Evolutionary conservation across 1,140 invertebrate genomes (phyloP).

Genomic region (Pemphigus obesinymphae): DNA sequence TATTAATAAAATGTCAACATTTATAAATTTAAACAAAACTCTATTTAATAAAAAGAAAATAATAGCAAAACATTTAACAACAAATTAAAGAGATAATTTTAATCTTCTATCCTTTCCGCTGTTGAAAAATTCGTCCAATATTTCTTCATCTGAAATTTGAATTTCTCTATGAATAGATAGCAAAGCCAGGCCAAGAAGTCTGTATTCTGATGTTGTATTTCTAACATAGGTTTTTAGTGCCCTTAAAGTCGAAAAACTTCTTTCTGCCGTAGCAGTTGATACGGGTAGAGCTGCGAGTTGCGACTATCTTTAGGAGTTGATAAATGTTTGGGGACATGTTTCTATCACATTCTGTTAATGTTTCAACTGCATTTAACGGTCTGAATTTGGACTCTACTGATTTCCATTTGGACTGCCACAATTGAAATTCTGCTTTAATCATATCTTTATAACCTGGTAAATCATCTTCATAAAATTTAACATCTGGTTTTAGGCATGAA

Average conservation of each 20-base stretch:
- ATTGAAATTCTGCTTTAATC: neutral
- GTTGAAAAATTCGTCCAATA: neutral
- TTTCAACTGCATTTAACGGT: neutral
- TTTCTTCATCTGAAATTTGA: neutral
- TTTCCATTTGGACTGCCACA: neutral
- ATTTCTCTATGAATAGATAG: neutral
- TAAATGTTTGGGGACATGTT: neutral
- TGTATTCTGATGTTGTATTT: neutral
- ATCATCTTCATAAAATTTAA: neutral
- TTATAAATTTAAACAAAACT: neutral
- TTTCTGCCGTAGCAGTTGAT: neutral
- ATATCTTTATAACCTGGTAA: neutral
- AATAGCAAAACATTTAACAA: neutral
- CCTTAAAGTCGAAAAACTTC: neutral
- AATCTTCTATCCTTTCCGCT: neutral
- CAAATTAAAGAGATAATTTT: neutral
- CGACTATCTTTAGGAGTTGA: neutral
- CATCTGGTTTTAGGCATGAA: neutral
- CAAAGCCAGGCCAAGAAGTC: neutral
- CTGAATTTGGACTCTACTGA: neutral
- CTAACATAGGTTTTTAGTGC: neutral
- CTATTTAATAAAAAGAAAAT: neutral
- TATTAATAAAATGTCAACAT: neutral
- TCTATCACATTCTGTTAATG: neutral
- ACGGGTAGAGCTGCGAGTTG: neutral